phyloP scores from a whole-genome alignment of 2,113 vertebrate species.

The Epinephelus cyanopodus region DNA sequence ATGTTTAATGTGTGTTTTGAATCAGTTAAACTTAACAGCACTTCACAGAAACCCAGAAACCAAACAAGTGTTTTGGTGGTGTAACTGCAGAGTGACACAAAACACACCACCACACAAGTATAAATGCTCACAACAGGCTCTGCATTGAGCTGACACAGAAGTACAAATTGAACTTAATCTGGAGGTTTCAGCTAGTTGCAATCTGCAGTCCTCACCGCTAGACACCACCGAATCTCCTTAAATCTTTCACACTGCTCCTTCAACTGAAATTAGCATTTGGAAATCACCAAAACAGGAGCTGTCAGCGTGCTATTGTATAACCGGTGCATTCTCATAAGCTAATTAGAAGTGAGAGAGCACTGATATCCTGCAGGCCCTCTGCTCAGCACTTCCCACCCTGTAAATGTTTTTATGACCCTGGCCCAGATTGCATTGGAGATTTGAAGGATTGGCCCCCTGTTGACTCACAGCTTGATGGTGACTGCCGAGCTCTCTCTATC shows the following conservation, averaged over 20 bases:
- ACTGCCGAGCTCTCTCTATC: conserved; percentile 72
- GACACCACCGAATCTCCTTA: too few species aligned
- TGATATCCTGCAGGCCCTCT: conserved; percentile 69
- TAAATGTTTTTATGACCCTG: conserved; percentile 85
- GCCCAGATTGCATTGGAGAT: conserved; percentile 81
- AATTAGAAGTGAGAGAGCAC: conserved; percentile 61
- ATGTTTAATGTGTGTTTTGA: too few species aligned
- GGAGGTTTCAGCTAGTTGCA: too few species aligned
- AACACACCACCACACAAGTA: too few species aligned
- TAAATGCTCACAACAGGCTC: too few species aligned
- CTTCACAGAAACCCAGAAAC: too few species aligned
- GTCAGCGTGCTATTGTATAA: conserved; percentile 12
- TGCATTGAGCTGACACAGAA: too few species aligned
- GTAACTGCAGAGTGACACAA: too few species aligned
- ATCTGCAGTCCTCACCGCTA: too few species aligned
- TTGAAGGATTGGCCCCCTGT: conserved; percentile 79
- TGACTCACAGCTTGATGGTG: conserved; percentile 81
- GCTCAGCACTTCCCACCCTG: conserved; percentile 76
- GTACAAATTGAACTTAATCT: too few species aligned
- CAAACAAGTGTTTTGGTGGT: too few species aligned
- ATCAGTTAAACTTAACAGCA: too few species aligned
- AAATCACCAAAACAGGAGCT: neutral
- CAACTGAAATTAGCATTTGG: neutral
- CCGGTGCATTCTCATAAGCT: conserved; percentile 59
- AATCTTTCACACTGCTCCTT: neutral